Percentiles rank a stretch among this genome's conserved stretches.
Conservation (phyloP, 2,797 vertebrate species). For the Crocodylus rhombifer region DNA sequence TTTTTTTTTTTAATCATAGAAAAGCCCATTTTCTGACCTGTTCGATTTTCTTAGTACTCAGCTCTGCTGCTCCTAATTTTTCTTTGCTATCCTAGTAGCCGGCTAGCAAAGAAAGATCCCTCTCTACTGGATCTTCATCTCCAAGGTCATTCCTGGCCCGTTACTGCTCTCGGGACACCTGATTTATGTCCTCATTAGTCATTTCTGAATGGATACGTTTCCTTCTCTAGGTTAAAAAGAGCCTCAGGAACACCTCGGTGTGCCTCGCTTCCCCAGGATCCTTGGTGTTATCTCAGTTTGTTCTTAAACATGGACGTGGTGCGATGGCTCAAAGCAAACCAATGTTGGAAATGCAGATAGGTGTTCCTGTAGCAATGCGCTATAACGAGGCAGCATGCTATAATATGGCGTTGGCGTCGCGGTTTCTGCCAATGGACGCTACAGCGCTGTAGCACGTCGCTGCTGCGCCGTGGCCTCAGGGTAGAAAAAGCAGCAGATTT, state of each 20-base stretch:
- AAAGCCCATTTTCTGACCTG: background rate
- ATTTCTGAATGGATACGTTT: background rate
- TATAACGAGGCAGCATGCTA: too few species aligned
- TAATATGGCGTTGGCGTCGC: too few species aligned
- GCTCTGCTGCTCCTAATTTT: background rate
- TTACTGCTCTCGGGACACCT: background rate
- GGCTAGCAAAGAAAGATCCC: too few species aligned
- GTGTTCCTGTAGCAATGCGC: too few species aligned
- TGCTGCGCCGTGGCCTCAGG: too few species aligned
- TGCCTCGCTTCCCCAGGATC: rapidly evolving
- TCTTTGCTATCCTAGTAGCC: rapidly evolving
- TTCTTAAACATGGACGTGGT: too few species aligned
- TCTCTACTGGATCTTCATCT: background rate
- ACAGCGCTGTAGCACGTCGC: too few species aligned
- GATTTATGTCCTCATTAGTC: constrained; percentile 44
- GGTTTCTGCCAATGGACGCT: too few species aligned
- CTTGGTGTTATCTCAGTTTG: background rate
- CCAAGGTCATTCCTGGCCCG: background rate
- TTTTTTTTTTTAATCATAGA: background rate
- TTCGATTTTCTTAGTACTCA: background rate
- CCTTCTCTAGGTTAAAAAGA: constrained; percentile 33
- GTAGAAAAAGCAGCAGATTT: too few species aligned
- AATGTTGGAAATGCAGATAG: too few species aligned
- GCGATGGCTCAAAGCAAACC: too few species aligned
- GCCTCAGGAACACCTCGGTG: background rate